phyloP scores from a whole-genome alignment of 1,140 invertebrate species.

The Spodoptera frugiperda region DNA sequence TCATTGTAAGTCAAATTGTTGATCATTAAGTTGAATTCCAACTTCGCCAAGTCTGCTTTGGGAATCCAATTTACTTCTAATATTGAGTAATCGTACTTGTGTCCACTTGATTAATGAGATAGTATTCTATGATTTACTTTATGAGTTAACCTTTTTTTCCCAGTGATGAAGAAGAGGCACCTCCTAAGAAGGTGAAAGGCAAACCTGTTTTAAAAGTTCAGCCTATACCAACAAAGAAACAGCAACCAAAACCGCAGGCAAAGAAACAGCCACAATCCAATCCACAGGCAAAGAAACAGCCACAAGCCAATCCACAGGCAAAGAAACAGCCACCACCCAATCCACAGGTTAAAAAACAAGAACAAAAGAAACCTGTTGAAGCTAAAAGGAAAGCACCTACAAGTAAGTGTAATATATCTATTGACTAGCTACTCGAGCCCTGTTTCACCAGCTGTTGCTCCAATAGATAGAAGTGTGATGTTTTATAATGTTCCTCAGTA shows the following conservation, averaged over 20 bases:
- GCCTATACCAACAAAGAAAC: constrained; percentile 24
- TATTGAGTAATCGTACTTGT: neutral
- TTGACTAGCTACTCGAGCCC: neutral
- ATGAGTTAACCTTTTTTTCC: neutral
- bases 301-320: constrained; percentile 13
- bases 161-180: constrained; percentile 33
- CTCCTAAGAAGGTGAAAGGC: neutral
- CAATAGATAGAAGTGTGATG: neutral
- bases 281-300: constrained; percentile 23
- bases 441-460: neutral
- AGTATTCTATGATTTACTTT: neutral
- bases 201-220: constrained; percentile 14
- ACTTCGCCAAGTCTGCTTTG: no score
- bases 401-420: constrained; percentile 44
- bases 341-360: constrained; percentile 20
- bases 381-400: constrained; percentile 49
- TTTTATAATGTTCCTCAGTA: neutral
- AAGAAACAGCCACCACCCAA: constrained; percentile 32
- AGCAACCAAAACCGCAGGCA: neutral
- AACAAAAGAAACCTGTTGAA: constrained; percentile 15
- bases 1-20: no score
- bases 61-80: no score
- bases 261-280: constrained; percentile 31
- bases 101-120: neutral
- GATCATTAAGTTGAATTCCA: no score